phyloP scores from a whole-genome alignment of 1,140 invertebrate genomes.

The Bombus terrestris region DNA sequence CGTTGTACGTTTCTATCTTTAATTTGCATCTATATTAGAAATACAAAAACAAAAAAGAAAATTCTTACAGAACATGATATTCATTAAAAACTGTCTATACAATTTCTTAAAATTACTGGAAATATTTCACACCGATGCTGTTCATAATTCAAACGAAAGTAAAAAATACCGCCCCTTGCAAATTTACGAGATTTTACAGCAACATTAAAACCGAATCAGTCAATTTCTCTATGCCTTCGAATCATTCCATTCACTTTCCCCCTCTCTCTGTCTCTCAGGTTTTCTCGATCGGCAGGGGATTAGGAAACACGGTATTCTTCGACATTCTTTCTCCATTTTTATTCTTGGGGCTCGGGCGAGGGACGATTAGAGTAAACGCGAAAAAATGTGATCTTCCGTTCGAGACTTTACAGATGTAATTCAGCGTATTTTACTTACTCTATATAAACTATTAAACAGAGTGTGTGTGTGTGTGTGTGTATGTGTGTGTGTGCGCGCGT shows the following conservation, averaged over 20 bases:
- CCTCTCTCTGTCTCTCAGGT: not conserved
- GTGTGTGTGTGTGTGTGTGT: not conserved
- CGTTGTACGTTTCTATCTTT: not conserved
- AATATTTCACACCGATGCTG: not conserved
- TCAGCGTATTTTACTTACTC: conserved; percentile 39
- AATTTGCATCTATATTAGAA: not conserved
- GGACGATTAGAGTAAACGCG: conserved; percentile 42
- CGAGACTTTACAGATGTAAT: conserved; percentile 29
- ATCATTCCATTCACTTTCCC: not conserved
- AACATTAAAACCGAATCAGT: not conserved
- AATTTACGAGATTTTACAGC: conserved; percentile 5
- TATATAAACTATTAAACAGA: conserved; percentile 34
- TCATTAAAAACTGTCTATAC: not conserved
- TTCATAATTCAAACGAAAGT: not conserved
- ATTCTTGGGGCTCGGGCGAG: conserved; percentile 14
- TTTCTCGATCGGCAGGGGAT: conserved; percentile 17
- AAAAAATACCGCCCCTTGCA: not conserved
- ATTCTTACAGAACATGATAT: not conserved
- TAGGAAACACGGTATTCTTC: conserved; percentile 34
- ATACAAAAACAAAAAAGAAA: not conserved
- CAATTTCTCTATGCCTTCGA: not conserved
- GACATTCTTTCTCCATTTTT: conserved; percentile 29
- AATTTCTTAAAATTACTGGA: not conserved
- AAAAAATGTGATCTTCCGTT: conserved; percentile 28
- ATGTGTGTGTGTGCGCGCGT: not conserved